phyloP scores from a whole-genome alignment of 2,797 vertebrate species.

The Microhierax caerulescens region DNA sequence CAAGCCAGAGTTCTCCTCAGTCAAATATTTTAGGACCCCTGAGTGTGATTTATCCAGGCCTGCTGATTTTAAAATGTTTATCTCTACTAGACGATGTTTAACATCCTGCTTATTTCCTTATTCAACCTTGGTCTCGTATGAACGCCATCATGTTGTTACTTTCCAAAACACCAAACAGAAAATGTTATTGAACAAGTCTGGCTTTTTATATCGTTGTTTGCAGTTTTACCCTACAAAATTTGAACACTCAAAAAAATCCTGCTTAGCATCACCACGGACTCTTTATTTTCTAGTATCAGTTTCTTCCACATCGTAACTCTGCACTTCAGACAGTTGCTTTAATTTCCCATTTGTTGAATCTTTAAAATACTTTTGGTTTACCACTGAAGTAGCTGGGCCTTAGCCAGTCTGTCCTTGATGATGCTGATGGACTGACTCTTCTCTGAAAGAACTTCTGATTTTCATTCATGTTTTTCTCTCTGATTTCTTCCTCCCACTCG shows the following conservation, averaged over 20 bases:
- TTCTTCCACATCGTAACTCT: not conserved
- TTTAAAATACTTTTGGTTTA: slow-evolving; percentile 5
- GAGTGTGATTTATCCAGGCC: slow-evolving; percentile 54
- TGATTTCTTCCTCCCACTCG: slow-evolving; percentile 58
- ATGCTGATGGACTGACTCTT: slow-evolving; percentile 41
- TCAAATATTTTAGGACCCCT: slow-evolving; percentile 51
- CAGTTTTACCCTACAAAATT: not conserved
- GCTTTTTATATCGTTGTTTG: not conserved
- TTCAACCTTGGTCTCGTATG: not conserved
- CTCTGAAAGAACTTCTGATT: slow-evolving; percentile 66
- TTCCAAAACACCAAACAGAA: slow-evolving; percentile 15
- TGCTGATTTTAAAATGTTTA: slow-evolving; percentile 61
- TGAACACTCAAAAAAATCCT: not conserved
- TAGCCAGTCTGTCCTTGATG: slow-evolving; percentile 7
- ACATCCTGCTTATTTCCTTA: slow-evolving; percentile 58
- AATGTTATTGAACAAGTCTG: not conserved
- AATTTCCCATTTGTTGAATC: not conserved
- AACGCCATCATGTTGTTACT: not conserved
- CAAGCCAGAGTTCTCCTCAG: slow-evolving; percentile 32
- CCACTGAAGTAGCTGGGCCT: not conserved
- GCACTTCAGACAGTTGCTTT: not conserved
- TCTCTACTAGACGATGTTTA: slow-evolving; percentile 49
- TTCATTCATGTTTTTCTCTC: slow-evolving; percentile 55
- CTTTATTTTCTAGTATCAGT: not conserved
- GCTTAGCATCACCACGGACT: not conserved